Percentiles rank a stretch among this genome's conserved stretches.
Evolutionary conservation across 2,113 vertebrate genomes (phyloP).

Genomic region (Alligator mississippiensis): DNA sequence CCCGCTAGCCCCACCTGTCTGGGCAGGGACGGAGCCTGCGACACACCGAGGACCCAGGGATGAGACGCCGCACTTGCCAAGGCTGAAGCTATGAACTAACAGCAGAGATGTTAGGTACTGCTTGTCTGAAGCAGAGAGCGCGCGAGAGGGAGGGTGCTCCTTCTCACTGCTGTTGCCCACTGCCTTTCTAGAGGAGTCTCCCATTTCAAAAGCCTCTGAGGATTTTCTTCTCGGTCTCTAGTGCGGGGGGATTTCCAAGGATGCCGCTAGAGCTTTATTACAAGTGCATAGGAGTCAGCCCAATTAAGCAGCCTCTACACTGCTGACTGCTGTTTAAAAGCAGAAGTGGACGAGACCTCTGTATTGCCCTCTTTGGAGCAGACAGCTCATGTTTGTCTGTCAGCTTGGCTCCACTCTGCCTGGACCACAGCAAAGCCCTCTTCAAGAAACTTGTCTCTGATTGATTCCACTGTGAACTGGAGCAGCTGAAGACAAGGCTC

Average conservation of each 20-base stretch:
- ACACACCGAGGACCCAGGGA: background rate
- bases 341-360: too few species aligned
- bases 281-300: background rate
- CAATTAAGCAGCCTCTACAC: background rate
- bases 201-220: background rate
- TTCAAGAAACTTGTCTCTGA: too few species aligned
- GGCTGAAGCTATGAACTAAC: background rate
- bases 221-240: background rate
- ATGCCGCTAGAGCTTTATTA: background rate
- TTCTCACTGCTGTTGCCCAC: background rate
- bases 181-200: background rate
- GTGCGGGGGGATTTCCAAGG: constrained; percentile 14
- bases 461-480: too few species aligned
- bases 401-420: too few species aligned
- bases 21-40: background rate
- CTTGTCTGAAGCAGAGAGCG: too few species aligned
- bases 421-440: too few species aligned
- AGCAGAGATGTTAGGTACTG: background rate
- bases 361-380: too few species aligned
- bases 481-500: too few species aligned
- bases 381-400: too few species aligned
- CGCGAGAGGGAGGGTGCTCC: background rate
- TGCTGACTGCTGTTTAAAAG: too few species aligned
- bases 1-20: background rate
- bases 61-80: background rate